Evolutionary conservation across 2,113 vertebrate genomes (phyloP).

Genomic region (Dendrocopos noguchii): DNA sequence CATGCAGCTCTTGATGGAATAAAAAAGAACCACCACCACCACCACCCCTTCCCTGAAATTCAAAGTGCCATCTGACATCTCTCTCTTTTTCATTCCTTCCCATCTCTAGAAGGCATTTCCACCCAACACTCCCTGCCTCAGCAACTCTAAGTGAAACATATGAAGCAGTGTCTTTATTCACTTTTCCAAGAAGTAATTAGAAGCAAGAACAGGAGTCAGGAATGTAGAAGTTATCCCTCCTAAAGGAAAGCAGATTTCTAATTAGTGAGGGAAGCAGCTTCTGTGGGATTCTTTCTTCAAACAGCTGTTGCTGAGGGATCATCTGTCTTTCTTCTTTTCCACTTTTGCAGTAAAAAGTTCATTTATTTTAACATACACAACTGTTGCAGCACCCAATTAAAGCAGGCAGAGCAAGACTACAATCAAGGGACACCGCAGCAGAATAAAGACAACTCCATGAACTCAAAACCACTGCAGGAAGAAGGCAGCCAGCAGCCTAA

Average conservation of each 20-base stretch:
- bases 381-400: constrained; percentile 33
- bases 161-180: constrained; percentile 65
- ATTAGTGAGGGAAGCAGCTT: constrained; percentile 58
- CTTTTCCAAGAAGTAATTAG: constrained; percentile 75
- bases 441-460: accelerated
- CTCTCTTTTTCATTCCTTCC: not conserved
- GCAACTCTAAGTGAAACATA: constrained; percentile 72
- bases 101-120: constrained; percentile 29
- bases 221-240: constrained; percentile 47
- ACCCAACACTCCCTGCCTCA: constrained; percentile 61
- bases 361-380: constrained; percentile 17
- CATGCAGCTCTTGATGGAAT: not conserved
- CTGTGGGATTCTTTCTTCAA: constrained; percentile 41
- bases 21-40: not conserved
- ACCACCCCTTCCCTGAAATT: not conserved
- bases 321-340: constrained; percentile 32
- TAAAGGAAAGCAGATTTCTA: constrained; percentile 73
- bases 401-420: constrained; percentile 5
- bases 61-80: not conserved
- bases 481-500: not conserved
- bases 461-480: not conserved
- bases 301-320: constrained; percentile 44
- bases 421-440: accelerated
- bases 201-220: constrained; percentile 46
- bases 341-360: constrained; percentile 49